Conservation (phyloP, 2,113 vertebrate species). For the Thamnaconus septentrionalis region DNA sequence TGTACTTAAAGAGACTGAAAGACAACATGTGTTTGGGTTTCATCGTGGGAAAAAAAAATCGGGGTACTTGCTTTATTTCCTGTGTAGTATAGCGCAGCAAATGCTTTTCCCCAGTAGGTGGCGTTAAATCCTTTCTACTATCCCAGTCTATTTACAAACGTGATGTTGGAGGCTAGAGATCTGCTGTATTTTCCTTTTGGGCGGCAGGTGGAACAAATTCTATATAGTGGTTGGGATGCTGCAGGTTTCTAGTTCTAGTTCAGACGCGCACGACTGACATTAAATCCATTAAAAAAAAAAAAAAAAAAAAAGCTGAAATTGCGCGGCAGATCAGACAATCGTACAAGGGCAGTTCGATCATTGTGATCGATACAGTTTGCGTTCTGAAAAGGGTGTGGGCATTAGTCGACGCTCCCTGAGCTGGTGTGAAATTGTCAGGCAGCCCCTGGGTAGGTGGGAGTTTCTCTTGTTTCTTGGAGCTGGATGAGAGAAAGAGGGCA, state of each 20-base stretch:
- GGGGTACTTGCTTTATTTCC: not conserved
- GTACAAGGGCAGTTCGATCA: no score
- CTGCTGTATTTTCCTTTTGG: not conserved
- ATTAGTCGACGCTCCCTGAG: constrained; percentile 53
- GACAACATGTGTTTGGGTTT: no score
- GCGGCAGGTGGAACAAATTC: not conserved
- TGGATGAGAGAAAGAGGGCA: constrained; percentile 24
- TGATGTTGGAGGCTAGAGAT: not conserved
- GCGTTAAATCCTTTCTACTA: constrained; percentile 38
- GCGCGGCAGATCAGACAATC: no score
- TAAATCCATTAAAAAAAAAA: no score
- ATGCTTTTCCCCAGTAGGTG: constrained; percentile 56
- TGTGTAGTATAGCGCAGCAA: constrained; percentile 1
- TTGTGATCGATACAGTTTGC: not conserved
- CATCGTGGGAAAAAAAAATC: not conserved
- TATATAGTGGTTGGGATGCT: no score
- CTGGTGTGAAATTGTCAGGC: constrained; percentile 76
- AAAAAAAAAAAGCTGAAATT: no score
- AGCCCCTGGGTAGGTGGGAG: constrained; percentile 75
- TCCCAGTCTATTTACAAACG: not conserved
- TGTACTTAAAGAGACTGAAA: no score
- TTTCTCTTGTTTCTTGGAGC: constrained; percentile 66
- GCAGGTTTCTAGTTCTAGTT: no score
- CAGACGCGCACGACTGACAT: no score
- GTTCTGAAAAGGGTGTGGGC: no score